phyloP scores from a whole-genome alignment of 2,113 vertebrate genomes.

The Nipponia nippon region DNA sequence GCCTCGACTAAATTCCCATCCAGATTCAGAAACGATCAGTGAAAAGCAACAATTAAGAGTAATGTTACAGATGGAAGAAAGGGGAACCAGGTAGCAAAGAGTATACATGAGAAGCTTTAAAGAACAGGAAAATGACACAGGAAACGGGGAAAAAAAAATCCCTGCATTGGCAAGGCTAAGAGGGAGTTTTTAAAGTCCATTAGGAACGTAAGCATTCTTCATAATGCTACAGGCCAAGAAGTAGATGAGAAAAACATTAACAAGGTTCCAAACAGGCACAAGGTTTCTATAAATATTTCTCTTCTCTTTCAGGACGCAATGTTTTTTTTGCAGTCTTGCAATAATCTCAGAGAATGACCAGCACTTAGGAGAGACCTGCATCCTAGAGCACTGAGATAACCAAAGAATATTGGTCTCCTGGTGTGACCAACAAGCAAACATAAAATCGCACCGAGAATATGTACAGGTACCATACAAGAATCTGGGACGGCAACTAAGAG shows the following conservation, averaged over 20 bases:
- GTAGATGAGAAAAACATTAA: not conserved
- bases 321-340: not conserved
- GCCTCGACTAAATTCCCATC: not conserved
- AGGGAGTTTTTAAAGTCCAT: not conserved
- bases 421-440: not conserved
- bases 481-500: not conserved
- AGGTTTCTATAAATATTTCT: not conserved
- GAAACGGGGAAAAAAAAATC: not conserved
- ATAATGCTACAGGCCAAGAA: not conserved
- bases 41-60: not conserved
- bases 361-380: not conserved
- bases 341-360: not conserved
- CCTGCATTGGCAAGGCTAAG: not conserved
- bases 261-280: not conserved
- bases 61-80: not conserved
- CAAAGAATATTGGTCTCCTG: not conserved
- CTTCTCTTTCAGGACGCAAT: not conserved
- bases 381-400: not conserved
- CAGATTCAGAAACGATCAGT: not conserved
- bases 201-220: not conserved
- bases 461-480: not conserved
- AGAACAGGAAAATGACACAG: not conserved
- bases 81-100: not conserved
- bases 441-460: not conserved
- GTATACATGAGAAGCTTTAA: not conserved